phyloP scores from a whole-genome alignment of 2,797 vertebrate genomes.

The Mastacembelus armatus region DNA sequence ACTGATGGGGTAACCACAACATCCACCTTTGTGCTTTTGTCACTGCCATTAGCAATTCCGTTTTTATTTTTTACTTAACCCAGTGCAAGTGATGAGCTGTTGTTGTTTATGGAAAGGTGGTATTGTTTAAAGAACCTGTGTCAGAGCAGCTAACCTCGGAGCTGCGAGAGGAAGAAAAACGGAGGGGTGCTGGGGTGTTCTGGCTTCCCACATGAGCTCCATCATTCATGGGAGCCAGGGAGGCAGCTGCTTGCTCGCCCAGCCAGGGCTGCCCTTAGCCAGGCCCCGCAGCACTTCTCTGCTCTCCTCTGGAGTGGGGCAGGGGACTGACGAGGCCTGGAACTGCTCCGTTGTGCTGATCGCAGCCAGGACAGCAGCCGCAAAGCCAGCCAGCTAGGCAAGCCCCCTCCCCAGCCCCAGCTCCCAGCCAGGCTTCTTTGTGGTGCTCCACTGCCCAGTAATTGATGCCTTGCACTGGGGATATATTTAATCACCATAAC shows the following conservation, averaged over 20 bases:
- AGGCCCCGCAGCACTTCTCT: slow-evolving; percentile 78
- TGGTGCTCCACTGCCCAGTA: slow-evolving; percentile 83
- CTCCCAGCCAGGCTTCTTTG: slow-evolving; percentile 74
- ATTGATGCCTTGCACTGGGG: slow-evolving; percentile 85
- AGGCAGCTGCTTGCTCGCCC: slow-evolving; percentile 76
- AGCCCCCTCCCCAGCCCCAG: slow-evolving; percentile 63
- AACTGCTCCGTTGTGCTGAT: slow-evolving; percentile 66
- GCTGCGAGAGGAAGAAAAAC: slow-evolving; percentile 15
- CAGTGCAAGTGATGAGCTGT: slow-evolving; percentile 31
- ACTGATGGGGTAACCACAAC: slow-evolving; percentile 51
- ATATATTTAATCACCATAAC: slow-evolving; percentile 88
- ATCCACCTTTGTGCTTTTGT: slow-evolving; percentile 33
- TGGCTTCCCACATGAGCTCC: slow-evolving; percentile 66
- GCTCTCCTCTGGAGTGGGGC: slow-evolving; percentile 65
- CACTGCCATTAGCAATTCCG: slow-evolving; percentile 32
- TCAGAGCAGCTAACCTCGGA: slow-evolving; percentile 50
- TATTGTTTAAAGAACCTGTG: slow-evolving; percentile 54
- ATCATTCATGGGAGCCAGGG: slow-evolving; percentile 65
- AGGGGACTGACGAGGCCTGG: slow-evolving; percentile 70
- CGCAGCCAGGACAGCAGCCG: slow-evolving; percentile 76
- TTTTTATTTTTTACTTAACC: slow-evolving; percentile 46
- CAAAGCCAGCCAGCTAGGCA: slow-evolving; percentile 59
- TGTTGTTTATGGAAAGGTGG: slow-evolving; percentile 48
- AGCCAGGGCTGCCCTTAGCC: slow-evolving; percentile 76
- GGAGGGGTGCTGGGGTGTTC: slow-evolving; percentile 25